Evolutionary conservation across 1,140 invertebrate genomes (phyloP), one percentile per base, ranked within the genome.

Genomic region (Coenobita brevimanus): DNA sequence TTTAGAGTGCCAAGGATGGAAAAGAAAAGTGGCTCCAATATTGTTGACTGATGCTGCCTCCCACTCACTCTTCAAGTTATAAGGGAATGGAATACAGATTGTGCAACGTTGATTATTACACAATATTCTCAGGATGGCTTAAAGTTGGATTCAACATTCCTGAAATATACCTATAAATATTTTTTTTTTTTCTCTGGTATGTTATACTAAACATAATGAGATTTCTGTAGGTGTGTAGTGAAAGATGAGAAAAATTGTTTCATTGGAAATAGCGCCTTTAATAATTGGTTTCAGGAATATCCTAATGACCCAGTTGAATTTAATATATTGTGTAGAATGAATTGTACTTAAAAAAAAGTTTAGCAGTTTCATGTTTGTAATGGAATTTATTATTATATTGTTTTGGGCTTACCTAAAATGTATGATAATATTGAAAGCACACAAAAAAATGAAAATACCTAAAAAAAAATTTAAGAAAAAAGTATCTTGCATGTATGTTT

Each of bases 1-100:
- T 87, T 54, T 46, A 80, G 71, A 85, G 85, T 80, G 76, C 76
- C 85, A 69, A 87, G 64, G 78, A 87, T 71, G 50, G 54, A 69
- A 69, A 41, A 69, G 8, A 86, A 38, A 36, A 75, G 41, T 46
- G 57, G 62, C 85, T 71, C 62, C 38, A 41, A 60, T 71, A 27
- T 41, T 64, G 24, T 64, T 38, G 64, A 79, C 30, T 80, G 85
- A 57, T 73, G 46, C 57, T 80, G 60, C 69, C 82, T 78, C 54
- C 54, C 82, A 85, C 13, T 84, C 41, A 69, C 54, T 54, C 33
- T 76, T 64, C 3, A 85, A 57, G 27, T 4, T 76, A 46, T 33
- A 64, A 21, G 27, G 62, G 27, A 17, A 50, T 46, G 46, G 54
- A 24, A 33, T 54, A 43, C 43, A 54, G 54, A 27, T 69, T 46